Percentiles rank a stretch among this genome's conserved stretches.
These are phyloP conservation scores for Eptatretus burgeri DNA, from an alignment of 2,113 vertebrate genomes.

Conservation along the genomic window DNA sequence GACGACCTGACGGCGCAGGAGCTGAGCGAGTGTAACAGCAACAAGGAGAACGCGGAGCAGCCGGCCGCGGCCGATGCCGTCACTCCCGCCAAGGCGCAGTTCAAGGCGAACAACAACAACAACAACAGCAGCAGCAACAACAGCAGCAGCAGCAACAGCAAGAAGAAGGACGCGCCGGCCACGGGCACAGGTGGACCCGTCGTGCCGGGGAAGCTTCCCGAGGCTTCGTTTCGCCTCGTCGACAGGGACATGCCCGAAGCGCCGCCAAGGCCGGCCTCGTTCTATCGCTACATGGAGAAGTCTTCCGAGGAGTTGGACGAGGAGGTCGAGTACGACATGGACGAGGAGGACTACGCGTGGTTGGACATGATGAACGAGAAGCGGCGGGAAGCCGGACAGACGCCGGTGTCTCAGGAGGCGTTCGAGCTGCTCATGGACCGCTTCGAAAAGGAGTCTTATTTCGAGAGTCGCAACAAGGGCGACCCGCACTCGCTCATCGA, in stretches of 20 bases:
- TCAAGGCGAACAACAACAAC: too few species aligned
- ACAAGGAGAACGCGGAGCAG: conserved; percentile 55
- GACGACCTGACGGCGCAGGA: conserved; percentile 60
- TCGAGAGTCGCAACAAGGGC: conserved; percentile 93
- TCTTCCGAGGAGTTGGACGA: conserved; percentile 86
- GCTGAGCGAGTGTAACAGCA: conserved; percentile 26
- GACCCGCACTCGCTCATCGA: conserved; percentile 77
- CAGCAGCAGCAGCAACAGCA: background rate
- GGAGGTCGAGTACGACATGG: conserved; percentile 92
- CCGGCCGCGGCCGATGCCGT: conserved; percentile 44
- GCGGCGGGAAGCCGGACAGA: conserved; percentile 51
- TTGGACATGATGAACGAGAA: conserved; percentile 95
- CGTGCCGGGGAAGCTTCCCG: conserved; percentile 27
- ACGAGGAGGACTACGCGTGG: conserved; percentile 97
- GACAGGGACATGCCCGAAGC: conserved; percentile 70
- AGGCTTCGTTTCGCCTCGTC: conserved; percentile 72
- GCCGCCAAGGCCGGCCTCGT: conserved; percentile 49
- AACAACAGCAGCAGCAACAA: too few species aligned
- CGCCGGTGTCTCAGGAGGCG: conserved; percentile 71
- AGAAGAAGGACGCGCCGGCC: background rate
- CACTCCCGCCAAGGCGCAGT: conserved; percentile 25
- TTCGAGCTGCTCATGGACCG: conserved; percentile 97
- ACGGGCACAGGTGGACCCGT: background rate
- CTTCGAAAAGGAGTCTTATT: conserved; percentile 90
- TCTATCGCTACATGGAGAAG: conserved; percentile 98